Percentiles rank a stretch among this genome's conserved stretches.
Evolutionary conservation across 2,797 vertebrate species (phyloP).

Genomic region (Taeniopygia guttata): DNA sequence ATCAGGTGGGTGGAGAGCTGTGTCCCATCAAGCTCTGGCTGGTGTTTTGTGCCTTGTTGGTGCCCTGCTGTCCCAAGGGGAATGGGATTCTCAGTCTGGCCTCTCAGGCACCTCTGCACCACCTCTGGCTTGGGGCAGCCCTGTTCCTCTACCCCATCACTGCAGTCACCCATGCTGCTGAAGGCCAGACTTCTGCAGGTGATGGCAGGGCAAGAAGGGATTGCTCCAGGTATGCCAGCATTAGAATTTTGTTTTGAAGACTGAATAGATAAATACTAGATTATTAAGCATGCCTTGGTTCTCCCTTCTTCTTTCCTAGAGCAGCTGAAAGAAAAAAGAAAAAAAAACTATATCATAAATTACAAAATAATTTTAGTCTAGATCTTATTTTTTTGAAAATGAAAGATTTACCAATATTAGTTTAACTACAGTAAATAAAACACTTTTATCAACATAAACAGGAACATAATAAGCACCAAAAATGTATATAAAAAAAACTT

Average conservation of each 20-base stretch:
- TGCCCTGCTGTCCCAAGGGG: background rate
- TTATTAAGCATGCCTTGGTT: background rate
- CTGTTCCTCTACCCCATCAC: background rate
- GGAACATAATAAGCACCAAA: background rate
- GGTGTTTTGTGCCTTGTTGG: background rate
- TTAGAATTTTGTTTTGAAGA: background rate
- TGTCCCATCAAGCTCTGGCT: background rate
- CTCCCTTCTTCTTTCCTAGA: background rate
- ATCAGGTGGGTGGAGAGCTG: background rate
- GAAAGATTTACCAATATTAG: background rate
- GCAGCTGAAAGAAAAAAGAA: background rate
- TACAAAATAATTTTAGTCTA: background rate
- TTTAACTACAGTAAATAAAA: background rate
- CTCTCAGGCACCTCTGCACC: background rate
- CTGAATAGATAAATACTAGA: background rate
- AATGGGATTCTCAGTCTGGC: rapidly evolving
- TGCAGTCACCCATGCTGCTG: background rate
- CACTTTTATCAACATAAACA: background rate
- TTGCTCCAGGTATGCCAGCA: background rate
- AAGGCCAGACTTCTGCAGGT: background rate
- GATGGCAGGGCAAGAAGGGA: background rate
- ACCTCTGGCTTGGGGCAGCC: background rate
- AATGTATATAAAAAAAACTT: background rate
- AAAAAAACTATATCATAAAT: background rate
- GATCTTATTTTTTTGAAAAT: background rate